Conservation (phyloP, 2,888 invertebrate species). For the Oegoconia quadripuncta region DNA sequence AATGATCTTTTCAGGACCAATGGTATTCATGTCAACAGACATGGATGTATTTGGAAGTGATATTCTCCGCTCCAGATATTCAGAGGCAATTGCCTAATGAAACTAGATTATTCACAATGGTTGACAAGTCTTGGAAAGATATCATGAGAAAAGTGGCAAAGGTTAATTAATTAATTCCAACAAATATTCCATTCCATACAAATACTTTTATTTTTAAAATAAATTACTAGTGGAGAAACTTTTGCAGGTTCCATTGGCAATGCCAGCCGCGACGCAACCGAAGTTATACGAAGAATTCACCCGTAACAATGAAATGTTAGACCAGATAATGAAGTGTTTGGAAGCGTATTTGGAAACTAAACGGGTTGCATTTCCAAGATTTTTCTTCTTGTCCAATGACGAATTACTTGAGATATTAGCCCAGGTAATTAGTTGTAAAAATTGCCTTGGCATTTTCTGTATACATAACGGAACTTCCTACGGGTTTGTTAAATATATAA, state of each 20-base stretch:
- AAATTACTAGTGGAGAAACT: no score
- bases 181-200: no score
- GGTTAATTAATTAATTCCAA: slow-evolving; percentile 62
- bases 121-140: slow-evolving; percentile 95
- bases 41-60: slow-evolving; percentile 97
- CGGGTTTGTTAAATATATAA: no score
- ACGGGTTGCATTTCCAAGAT: slow-evolving; percentile 91
- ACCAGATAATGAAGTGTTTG: slow-evolving; percentile 93
- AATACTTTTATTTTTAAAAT: no score
- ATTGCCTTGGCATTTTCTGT: neutral
- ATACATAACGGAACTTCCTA: no score
- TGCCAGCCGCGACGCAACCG: slow-evolving; percentile 88
- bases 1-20: slow-evolving; percentile 82
- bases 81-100: slow-evolving; percentile 95
- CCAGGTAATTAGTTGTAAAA: slow-evolving; percentile 75
- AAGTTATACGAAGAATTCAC: slow-evolving; percentile 84
- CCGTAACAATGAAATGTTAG: slow-evolving; percentile 87
- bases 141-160: slow-evolving; percentile 90
- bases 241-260: slow-evolving; percentile 84
- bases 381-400: slow-evolving; percentile 94
- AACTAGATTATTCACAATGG: slow-evolving; percentile 89
- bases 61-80: slow-evolving; percentile 96
- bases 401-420: slow-evolving; percentile 94
- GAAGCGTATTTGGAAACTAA: slow-evolving; percentile 94
- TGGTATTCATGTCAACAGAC: slow-evolving; percentile 93